Evolutionary conservation across 2,888 invertebrate genomes (phyloP), one percentile per base, ranked within the genome.

Genomic region (Pseudeuparius sepicola): DNA sequence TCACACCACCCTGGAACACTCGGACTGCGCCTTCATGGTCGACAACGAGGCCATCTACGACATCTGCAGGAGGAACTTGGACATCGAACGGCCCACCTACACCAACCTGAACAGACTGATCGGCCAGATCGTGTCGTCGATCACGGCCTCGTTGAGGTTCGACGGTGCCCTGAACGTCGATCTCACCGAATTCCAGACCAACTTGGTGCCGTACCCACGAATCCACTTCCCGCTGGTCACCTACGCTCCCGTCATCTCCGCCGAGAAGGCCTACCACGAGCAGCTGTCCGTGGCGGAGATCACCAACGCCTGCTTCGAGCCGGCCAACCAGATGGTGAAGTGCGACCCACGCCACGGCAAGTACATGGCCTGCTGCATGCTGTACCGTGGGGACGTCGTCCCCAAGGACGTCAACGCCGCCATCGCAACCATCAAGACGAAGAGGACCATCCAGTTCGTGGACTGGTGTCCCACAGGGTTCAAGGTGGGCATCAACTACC

Each of bases 331-430:
- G 64, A 90, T 92, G 85, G 85, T 86, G 24, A 86, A 86, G 58
- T 92, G 90, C 61, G 89, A 90, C 62, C 89, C 89, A 1, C 78
- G 88, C 49, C 84, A 85, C 62, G 87, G 87, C 50, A 87, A 87
- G 57, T 92, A 92, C 74, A 79, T 92, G 90, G 90, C 90, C 9
- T 90, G 89, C 61, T 92, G 90, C 66, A 86, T 93, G 80, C 66
- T 92, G 66, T 92, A 89, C 45, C 90, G 93, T 64, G 93, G 44
- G 7, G 44, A 44, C 87, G 84, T 62, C 17, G 92, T 93, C 2
- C 92, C 92, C 41, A 92, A 90, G 68, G 90, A 90, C 60, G 89
- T 90, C 26, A 90, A 89, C 61, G 87, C 88, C 9, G 87, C 89
- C 29, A 90, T 90, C 61, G 87, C 88, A 1, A 84, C 86, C 57